A percentile compares a stretch with the other conserved stretches of the same genome.
Conservation (phyloP, 2,888 invertebrate species). For the Cantharis lateralis region DNA sequence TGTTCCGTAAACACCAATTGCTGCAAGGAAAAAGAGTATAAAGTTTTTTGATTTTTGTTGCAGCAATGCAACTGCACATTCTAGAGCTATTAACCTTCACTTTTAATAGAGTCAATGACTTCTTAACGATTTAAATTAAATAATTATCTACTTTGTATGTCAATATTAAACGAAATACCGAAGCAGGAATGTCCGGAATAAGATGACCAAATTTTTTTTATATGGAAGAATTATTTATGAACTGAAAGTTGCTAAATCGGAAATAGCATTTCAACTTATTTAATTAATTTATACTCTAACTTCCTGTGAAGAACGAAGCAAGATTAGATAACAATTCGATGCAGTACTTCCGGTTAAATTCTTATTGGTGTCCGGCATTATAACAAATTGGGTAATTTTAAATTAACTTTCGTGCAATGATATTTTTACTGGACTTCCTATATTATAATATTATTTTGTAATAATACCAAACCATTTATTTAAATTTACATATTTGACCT, state of each 20-base stretch:
- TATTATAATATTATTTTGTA: neutral
- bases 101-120: neutral
- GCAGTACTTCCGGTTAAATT: neutral
- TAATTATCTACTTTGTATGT: neutral
- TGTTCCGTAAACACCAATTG: conserved; percentile 62
- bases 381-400: neutral
- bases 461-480: too few relatives aligned
- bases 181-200: neutral
- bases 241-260: neutral
- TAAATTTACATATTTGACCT: too few relatives aligned
- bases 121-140: neutral
- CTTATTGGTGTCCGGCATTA: neutral
- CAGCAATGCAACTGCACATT: neutral
- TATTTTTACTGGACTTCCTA: neutral
- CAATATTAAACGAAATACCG: neutral
- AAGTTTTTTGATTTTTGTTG: neutral
- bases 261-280: neutral
- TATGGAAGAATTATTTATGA: neutral
- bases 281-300: neutral
- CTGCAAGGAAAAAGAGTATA: conserved; percentile 51
- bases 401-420: neutral
- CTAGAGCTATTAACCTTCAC: neutral
- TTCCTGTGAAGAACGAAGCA: neutral
- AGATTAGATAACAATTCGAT: neutral
- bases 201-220: neutral